Evolutionary conservation across 2,888 invertebrate genomes (phyloP).

Genomic region (Peribatodes rhomboidaria): DNA sequence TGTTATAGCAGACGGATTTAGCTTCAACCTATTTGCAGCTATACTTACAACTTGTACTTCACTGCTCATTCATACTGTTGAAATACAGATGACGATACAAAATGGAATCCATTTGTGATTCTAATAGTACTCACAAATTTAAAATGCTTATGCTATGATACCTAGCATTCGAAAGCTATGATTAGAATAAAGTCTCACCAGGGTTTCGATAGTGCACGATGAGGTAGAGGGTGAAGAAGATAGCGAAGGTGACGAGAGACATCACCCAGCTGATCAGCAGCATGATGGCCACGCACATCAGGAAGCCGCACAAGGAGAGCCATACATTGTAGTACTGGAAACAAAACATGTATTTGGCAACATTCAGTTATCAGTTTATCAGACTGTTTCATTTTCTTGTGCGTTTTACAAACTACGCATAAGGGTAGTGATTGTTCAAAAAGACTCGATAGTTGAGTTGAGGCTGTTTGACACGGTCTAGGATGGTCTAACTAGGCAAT

Average conservation of each 20-base stretch:
- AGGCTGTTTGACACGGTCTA: no score
- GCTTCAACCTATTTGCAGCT: constrained; percentile 56
- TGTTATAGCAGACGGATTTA: constrained; percentile 59
- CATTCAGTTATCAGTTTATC: background rate
- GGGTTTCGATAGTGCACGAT: constrained; percentile 97
- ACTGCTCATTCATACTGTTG: constrained; percentile 9
- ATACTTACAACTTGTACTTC: constrained; percentile 48
- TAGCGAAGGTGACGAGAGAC: constrained; percentile 95
- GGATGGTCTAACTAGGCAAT: no score
- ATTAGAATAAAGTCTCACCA: constrained; percentile 84
- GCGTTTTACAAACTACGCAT: background rate
- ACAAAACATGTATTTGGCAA: background rate
- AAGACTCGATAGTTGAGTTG: no score
- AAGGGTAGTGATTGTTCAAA: no score
- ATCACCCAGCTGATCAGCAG: constrained; percentile 97
- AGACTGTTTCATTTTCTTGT: background rate
- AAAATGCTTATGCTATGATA: no score
- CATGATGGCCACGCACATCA: constrained; percentile 96
- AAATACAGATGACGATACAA: constrained; percentile 9
- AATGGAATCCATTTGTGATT: background rate
- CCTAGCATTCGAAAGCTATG: no score
- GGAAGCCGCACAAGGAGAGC: constrained; percentile 94
- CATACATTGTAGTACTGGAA: constrained; percentile 96
- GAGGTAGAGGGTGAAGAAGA: constrained; percentile 95
- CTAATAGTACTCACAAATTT: background rate